Base-by-base conservation (phyloP, 2,797 vertebrate genomes). In the Centropyge bicolor region DNA sequence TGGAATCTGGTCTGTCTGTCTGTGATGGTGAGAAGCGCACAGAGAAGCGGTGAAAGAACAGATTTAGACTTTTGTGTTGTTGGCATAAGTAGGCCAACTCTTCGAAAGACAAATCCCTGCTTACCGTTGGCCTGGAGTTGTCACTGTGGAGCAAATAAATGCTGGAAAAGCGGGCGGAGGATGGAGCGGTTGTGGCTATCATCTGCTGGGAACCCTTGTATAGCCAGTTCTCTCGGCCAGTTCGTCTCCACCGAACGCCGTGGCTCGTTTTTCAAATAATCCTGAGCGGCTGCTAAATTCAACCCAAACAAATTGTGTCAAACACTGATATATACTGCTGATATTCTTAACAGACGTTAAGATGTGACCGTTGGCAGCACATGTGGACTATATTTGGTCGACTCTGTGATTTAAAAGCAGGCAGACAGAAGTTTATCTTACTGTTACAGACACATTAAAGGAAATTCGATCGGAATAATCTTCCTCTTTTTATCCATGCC, bases 21-120 rank as follows among this genome's bases (percentile, higher is more conserved):
- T 57, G 22, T 57, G 81, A 85, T 41, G 74, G 49, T 51, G 78
- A 83, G 68, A 86, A 72, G 68, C 19, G 31, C 36, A 55, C 62
- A 73, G 78, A 82, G 81, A 81, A 45, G 72, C 6, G 67, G 74
- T 83, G 83, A 92, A 84, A 90, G 85, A 86, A 73, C 82, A 76
- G 84, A 82, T 78, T 89, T 82, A 75, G 77, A 87, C 64, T 74
- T 92, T 90, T 87, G 83, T 88, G 76, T 76, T 80, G 36, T 76
- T 81, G 78, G 46, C 52, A 7, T 76, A 80, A 89, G 60, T 67
- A 67, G 64, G 88, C 67, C 74, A 78, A 24, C 12, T 74, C 72
- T 82, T 66, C 19, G 6, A 82, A 84, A 89, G 83, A 84, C 76
- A 89, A 78, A 90, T 83, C 77, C 76, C 76, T 66, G 83, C 65